Evolutionary conservation across 2,113 vertebrate species (phyloP).

Genomic region (Saguinus midas): DNA sequence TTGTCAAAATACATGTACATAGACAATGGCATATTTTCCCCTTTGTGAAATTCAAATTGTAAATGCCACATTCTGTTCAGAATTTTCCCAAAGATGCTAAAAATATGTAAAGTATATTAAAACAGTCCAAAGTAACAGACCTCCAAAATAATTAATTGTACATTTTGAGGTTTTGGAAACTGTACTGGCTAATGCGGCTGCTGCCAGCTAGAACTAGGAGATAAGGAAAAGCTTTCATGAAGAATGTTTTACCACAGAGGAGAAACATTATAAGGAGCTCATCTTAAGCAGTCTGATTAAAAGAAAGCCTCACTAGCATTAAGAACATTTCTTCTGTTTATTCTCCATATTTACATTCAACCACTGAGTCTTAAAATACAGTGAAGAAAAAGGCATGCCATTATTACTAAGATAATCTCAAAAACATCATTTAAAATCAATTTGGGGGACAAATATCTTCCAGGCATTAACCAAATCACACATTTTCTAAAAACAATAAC

Average conservation of each 20-base stretch:
- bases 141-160: not conserved
- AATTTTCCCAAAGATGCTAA: not conserved
- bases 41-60: constrained; percentile 17
- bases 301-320: not conserved
- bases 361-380: constrained; percentile 46
- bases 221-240: not conserved
- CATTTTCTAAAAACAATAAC: not conserved
- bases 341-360: constrained; percentile 32
- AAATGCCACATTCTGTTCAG: not conserved
- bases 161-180: not conserved
- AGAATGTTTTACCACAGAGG: not conserved
- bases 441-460: not conserved
- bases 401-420: constrained; percentile 40
- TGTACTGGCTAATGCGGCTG: not conserved
- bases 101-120: not conserved
- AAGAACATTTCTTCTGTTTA: constrained; percentile 27
- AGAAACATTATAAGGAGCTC: not conserved
- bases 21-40: not conserved
- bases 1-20: constrained; percentile 14
- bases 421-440: constrained; percentile 51
- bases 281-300: not conserved
- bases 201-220: not conserved
- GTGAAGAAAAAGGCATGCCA: not conserved
- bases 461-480: constrained; percentile 20
- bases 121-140: not conserved